Evolutionary conservation across 2,113 vertebrate genomes (phyloP).

Genomic region (Rhea pennata): DNA sequence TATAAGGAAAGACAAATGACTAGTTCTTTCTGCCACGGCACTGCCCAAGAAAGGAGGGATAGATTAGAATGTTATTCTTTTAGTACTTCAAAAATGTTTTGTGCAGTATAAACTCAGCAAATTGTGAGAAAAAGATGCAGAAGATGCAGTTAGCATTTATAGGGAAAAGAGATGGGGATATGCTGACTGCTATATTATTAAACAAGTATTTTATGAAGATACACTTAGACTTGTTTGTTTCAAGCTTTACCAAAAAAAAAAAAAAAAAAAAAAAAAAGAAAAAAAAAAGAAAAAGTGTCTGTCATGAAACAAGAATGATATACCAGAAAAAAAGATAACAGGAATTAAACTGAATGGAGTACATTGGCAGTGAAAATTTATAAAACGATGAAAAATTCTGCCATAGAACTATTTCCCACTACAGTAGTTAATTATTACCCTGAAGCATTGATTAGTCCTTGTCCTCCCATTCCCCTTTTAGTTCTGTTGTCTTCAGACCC

Average conservation of each 20-base stretch:
- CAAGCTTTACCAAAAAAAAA: neutral
- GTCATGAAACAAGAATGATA: neutral
- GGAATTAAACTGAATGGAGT: neutral
- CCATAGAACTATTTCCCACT: neutral
- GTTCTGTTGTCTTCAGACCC: neutral
- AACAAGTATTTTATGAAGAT: neutral
- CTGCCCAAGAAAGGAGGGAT: neutral
- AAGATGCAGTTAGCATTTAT: neutral
- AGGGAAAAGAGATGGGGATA: neutral
- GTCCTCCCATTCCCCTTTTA: neutral
- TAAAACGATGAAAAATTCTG: neutral
- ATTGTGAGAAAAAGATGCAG: neutral
- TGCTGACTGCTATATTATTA: neutral
- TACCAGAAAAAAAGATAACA: neutral
- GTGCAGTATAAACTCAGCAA: neutral
- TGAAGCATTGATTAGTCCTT: neutral
- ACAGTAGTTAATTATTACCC: neutral
- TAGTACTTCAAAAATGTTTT: slow-evolving; percentile 16
- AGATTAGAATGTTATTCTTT: neutral
- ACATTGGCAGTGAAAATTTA: neutral
- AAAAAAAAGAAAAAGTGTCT: neutral
- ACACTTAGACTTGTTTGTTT: neutral
- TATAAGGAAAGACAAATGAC: neutral
- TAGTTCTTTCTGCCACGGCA: neutral
- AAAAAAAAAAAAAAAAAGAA: neutral